Percentiles rank a stretch among this genome's conserved stretches.
Evolutionary conservation across 1,140 invertebrate species (phyloP).

Genomic region (Pseudomyrmex dendroicus): DNA sequence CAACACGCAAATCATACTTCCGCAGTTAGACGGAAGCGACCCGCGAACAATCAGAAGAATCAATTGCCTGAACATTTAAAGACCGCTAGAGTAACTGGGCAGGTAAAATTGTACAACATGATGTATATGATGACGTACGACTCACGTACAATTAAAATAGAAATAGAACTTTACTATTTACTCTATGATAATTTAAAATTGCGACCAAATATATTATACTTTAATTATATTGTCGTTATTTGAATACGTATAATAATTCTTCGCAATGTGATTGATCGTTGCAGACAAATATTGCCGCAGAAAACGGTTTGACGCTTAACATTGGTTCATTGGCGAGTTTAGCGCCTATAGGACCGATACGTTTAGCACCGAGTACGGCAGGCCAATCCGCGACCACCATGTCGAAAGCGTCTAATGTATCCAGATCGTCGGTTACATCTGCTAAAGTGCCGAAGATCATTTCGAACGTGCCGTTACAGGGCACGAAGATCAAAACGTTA

Average conservation of each 20-base stretch:
- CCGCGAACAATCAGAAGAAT: constrained; percentile 70
- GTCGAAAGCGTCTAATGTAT: constrained; percentile 45
- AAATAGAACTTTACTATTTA: neutral
- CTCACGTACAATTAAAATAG: neutral
- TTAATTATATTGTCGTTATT: too few species aligned
- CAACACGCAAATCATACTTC: constrained; percentile 76
- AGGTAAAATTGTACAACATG: constrained; percentile 68
- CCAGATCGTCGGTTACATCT: constrained; percentile 61
- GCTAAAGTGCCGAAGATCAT: constrained; percentile 75
- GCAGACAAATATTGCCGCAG: constrained; percentile 70
- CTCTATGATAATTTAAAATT: neutral
- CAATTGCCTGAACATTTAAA: constrained; percentile 75
- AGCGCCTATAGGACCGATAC: constrained; percentile 82
- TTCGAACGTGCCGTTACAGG: constrained; percentile 65
- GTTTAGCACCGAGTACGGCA: constrained; percentile 75
- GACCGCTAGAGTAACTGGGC: constrained; percentile 71
- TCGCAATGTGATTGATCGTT: constrained; percentile 28
- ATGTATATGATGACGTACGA: constrained; percentile 4
- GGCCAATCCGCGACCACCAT: constrained; percentile 46
- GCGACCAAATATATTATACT: too few species aligned
- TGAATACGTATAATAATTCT: too few species aligned
- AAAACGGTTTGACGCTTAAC: constrained; percentile 83
- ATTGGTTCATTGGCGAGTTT: constrained; percentile 84
- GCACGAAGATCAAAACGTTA: constrained; percentile 78
- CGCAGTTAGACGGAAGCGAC: constrained; percentile 80